Conservation (phyloP, 1,140 invertebrate genomes). For the Ladona fulva region DNA sequence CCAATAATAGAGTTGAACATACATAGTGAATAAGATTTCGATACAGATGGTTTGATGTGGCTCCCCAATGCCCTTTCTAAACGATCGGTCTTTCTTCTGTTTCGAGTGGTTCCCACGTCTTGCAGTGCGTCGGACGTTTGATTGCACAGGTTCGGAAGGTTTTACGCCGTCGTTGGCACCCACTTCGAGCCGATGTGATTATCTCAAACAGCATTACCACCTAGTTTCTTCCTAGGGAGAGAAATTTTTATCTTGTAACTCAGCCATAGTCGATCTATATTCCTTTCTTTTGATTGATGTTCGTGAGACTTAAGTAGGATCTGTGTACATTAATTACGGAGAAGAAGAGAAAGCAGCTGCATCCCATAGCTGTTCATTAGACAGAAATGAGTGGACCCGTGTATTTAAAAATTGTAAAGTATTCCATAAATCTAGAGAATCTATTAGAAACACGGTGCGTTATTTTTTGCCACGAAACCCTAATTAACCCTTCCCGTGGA, state of each 20-base stretch:
- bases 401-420: slow-evolving; percentile 8
- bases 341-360: not conserved
- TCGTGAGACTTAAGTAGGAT: not conserved
- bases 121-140: no score
- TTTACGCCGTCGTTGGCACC: no score
- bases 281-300: slow-evolving; percentile 3
- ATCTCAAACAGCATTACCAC: not conserved
- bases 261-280: not conserved
- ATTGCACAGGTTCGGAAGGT: no score
- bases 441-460: not conserved
- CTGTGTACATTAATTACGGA: slow-evolving; percentile 5
- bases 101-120: no score
- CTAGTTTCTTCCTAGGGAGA: not conserved
- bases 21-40: no score
- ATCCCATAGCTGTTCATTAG: not conserved
- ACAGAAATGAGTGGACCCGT: not conserved
- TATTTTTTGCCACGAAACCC: not conserved
- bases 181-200: no score
- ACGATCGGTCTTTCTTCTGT: no score
- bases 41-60: no score
- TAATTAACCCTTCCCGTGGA: not conserved
- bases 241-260: not conserved
- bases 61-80: no score
- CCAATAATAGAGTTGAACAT: no score
- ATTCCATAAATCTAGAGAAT: slow-evolving; percentile 10